phyloP scores from a whole-genome alignment of 2,888 invertebrate species.

The Galerucella pusilla region DNA sequence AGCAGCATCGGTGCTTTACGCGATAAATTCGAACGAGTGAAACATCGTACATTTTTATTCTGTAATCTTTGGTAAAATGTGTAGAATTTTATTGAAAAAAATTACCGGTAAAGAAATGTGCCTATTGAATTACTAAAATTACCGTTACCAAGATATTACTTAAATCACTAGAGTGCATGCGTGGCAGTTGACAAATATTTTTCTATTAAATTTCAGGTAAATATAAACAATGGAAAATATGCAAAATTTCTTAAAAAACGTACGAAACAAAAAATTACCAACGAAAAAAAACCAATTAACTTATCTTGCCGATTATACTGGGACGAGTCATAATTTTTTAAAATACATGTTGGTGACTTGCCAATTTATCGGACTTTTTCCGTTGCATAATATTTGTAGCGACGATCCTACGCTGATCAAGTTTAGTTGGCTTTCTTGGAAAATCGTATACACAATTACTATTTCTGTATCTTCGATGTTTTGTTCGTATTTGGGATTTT shows the following conservation, averaged over 20 bases:
- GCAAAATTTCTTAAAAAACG: not conserved
- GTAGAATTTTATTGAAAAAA: too few relatives aligned
- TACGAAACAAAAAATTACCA: not conserved
- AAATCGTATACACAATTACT: slow-evolving; percentile 3
- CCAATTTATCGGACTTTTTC: slow-evolving; percentile 17
- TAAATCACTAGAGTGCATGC: too few relatives aligned
- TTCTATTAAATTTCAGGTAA: too few relatives aligned
- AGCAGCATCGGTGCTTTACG: too few relatives aligned
- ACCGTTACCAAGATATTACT: too few relatives aligned
- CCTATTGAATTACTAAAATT: too few relatives aligned
- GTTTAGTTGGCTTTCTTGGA: slow-evolving; percentile 19
- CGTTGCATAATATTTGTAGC: slow-evolving; percentile 4
- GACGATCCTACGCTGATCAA: not conserved
- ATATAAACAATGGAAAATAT: not conserved
- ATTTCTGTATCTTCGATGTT: not conserved
- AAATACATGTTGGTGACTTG: slow-evolving; percentile 3
- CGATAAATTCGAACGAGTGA: too few relatives aligned
- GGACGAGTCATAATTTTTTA: slow-evolving; percentile 1
- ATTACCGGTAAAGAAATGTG: too few relatives aligned
- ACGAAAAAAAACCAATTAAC: not conserved
- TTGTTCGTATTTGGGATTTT: not conserved
- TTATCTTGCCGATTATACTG: not conserved
- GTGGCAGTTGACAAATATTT: too few relatives aligned
- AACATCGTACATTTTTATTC: too few relatives aligned
- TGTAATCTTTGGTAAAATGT: too few relatives aligned